Evolutionary conservation across 2,113 vertebrate genomes (phyloP).

Genomic region (Fulmarus glacialis): DNA sequence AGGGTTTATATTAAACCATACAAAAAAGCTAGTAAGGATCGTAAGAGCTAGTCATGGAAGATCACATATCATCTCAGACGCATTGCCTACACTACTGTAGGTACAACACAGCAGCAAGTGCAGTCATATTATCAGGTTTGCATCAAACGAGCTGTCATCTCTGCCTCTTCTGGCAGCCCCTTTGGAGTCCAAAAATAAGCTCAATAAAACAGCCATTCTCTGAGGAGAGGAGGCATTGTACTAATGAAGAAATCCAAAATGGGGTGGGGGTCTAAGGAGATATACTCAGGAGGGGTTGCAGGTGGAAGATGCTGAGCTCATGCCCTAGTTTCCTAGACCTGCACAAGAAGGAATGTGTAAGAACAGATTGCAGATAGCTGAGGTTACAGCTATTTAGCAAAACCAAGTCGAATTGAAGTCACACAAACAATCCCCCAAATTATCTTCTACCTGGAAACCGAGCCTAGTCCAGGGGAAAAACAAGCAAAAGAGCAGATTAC

Average conservation of each 20-base stretch:
- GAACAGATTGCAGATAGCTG: neutral
- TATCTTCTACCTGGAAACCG: neutral
- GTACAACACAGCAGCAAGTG: neutral
- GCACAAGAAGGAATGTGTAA: neutral
- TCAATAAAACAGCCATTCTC: neutral
- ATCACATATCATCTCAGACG: neutral
- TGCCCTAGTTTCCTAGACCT: neutral
- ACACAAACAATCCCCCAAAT: neutral
- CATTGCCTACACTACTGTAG: neutral
- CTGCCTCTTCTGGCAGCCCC: neutral
- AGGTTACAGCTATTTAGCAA: neutral
- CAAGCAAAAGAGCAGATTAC: neutral
- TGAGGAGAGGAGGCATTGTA: neutral
- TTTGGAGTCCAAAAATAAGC: conserved; percentile 12
- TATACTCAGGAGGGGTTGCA: neutral
- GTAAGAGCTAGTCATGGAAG: neutral
- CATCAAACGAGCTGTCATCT: neutral
- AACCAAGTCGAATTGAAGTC: neutral
- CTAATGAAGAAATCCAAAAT: neutral
- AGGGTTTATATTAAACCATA: neutral
- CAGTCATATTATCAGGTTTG: neutral
- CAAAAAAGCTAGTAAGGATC: neutral
- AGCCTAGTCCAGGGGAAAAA: neutral
- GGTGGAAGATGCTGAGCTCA: neutral
- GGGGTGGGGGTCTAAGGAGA: neutral